A percentile compares a stretch with the other conserved stretches of the same genome.
Evolutionary conservation across 2,797 vertebrate species (phyloP).

Genomic region (Lagocephalus sceleratus): DNA sequence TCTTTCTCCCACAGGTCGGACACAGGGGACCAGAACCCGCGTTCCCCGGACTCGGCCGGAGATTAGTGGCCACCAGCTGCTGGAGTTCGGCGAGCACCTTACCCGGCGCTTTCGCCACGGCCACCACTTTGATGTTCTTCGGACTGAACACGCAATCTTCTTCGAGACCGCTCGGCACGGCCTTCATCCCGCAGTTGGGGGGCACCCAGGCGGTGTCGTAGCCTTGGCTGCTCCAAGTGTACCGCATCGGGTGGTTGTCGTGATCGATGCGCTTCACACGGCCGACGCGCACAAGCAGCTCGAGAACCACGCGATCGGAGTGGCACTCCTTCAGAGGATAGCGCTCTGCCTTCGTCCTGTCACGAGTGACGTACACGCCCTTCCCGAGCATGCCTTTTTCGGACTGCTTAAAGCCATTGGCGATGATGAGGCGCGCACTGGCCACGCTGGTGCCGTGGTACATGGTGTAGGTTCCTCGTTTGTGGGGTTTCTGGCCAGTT

Average conservation of each 20-base stretch:
- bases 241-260: constrained; percentile 69
- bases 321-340: constrained; percentile 44
- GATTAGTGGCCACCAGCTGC: too few species aligned
- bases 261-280: constrained; percentile 69
- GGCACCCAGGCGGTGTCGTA: constrained; percentile 78
- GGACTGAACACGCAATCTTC: constrained; percentile 77
- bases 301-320: constrained; percentile 55
- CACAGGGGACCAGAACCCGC: too few species aligned
- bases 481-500: too few species aligned
- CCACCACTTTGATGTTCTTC: constrained; percentile 48
- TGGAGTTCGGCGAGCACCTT: constrained; percentile 46
- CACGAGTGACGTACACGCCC: constrained; percentile 74
- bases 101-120: constrained; percentile 50
- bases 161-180: constrained; percentile 67
- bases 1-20: constrained; percentile 55
- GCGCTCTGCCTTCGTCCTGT: constrained; percentile 65
- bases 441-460: constrained; percentile 69
- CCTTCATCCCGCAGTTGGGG: constrained; percentile 69
- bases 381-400: constrained; percentile 68
- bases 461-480: constrained; percentile 65
- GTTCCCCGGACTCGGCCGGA: too few species aligned
- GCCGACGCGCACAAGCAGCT: constrained; percentile 56
- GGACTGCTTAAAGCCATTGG: constrained; percentile 65
- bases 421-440: constrained; percentile 55
- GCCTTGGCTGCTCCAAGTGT: constrained; percentile 59